Conservation (phyloP, 2,797 vertebrate species). For the Thalassophryne amazonica region DNA sequence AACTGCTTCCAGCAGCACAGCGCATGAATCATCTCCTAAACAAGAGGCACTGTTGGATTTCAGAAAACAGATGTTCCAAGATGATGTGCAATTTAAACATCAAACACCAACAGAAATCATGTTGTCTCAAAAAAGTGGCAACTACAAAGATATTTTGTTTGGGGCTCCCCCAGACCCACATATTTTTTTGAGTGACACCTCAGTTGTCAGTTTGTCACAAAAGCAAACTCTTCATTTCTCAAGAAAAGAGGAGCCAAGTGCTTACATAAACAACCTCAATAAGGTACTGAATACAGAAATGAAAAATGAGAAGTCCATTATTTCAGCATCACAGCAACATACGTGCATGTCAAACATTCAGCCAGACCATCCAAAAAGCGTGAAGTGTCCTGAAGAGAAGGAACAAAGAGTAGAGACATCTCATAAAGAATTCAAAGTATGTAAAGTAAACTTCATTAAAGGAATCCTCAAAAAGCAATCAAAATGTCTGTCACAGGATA, state of each 20-base stretch:
- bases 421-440: constrained; percentile 25
- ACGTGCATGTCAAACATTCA: constrained; percentile 46
- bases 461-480: constrained; percentile 89
- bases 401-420: constrained; percentile 23
- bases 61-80: constrained; percentile 53
- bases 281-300: constrained; percentile 42
- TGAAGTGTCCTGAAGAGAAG: constrained; percentile 42
- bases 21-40: constrained; percentile 51
- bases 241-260: constrained; percentile 22
- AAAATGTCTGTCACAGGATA: constrained; percentile 62
- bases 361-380: constrained; percentile 16
- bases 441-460: constrained; percentile 73
- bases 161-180: constrained; percentile 44
- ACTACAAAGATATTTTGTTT: constrained; percentile 45
- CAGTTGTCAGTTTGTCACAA: constrained; percentile 23
- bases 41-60: constrained; percentile 62
- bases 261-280: constrained; percentile 54
- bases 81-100: constrained; percentile 57
- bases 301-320: constrained; percentile 53
- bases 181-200: constrained; percentile 45
- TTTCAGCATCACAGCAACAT: constrained; percentile 33
- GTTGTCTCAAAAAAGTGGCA: constrained; percentile 61
- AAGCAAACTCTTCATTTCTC: constrained; percentile 35
- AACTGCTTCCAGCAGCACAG: constrained; percentile 38
- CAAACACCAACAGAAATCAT: constrained; percentile 55